Conservation (phyloP, 2,113 vertebrate species). For the Cervus canadensis region DNA sequence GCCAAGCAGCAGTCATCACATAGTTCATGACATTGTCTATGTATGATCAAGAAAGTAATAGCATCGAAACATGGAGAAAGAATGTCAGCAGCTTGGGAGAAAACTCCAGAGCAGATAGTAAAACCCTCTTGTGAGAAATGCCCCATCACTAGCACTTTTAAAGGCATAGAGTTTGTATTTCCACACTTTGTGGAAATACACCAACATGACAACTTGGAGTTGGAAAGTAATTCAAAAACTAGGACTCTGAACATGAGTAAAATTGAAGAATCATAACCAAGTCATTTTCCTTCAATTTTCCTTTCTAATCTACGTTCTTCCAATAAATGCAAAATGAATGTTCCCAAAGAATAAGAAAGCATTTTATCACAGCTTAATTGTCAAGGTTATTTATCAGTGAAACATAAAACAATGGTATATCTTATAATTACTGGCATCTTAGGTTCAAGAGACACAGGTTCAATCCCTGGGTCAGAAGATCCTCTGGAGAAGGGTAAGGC, state of each 20-base stretch:
- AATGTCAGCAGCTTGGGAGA: background rate
- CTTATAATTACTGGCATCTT: background rate
- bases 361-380: constrained; percentile 2
- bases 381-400: background rate
- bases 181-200: background rate
- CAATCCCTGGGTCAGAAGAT: background rate
- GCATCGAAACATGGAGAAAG: background rate
- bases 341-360: background rate
- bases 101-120: background rate
- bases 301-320: background rate
- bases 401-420: background rate
- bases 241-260: background rate
- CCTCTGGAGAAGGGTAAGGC: background rate
- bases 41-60: background rate
- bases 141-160: background rate
- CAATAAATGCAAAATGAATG: constrained; percentile 9
- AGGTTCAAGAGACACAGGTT: background rate
- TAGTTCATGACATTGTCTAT: background rate
- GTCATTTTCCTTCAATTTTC: background rate
- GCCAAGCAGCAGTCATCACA: background rate
- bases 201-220: background rate
- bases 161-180: background rate
- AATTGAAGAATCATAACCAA: background rate
- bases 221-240: background rate
- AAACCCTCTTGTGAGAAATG: background rate